phyloP scores from a whole-genome alignment of 2,888 invertebrate genomes.

The Synergus itoensis region DNA sequence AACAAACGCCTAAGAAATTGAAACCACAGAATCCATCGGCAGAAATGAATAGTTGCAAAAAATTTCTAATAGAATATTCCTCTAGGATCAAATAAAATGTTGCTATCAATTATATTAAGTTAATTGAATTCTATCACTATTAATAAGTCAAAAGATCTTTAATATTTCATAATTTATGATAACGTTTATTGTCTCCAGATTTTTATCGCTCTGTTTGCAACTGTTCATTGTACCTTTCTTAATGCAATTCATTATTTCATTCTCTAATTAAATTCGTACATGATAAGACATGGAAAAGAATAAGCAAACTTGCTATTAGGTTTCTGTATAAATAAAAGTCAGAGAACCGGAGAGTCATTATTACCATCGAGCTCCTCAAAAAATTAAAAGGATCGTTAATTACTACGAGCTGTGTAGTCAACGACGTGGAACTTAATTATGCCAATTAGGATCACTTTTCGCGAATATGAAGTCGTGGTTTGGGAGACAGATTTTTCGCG shows the following conservation, averaged over 20 bases:
- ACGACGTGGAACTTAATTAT: constrained; percentile 35
- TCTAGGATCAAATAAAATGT: not conserved
- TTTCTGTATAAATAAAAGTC: not conserved
- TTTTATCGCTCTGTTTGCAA: too few species aligned
- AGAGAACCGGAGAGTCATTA: not conserved
- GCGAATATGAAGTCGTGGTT: constrained; percentile 3
- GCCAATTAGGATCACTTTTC: constrained; percentile 35
- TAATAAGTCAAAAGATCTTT: too few species aligned
- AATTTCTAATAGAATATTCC: not conserved
- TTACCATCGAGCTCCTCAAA: constrained; percentile 25
- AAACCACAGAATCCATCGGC: not conserved
- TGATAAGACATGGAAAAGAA: not conserved
- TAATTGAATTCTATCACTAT: too few species aligned
- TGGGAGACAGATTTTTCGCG: not conserved
- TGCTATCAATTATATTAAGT: not conserved
- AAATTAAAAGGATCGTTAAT: constrained; percentile 42
- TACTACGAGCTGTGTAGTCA: constrained; percentile 6
- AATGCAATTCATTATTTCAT: not conserved
- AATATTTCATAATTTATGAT: too few species aligned
- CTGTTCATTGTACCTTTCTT: too few species aligned
- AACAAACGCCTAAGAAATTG: not conserved
- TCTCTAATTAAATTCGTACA: not conserved
- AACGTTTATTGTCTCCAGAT: too few species aligned
- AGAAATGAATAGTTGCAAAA: not conserved
- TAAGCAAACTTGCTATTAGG: not conserved